A percentile compares a stretch with the other conserved stretches of the same genome.
These are phyloP conservation scores for Rattus norvegicus DNA, from an alignment of 2,113 vertebrate species.

Conservation along the genomic window DNA sequence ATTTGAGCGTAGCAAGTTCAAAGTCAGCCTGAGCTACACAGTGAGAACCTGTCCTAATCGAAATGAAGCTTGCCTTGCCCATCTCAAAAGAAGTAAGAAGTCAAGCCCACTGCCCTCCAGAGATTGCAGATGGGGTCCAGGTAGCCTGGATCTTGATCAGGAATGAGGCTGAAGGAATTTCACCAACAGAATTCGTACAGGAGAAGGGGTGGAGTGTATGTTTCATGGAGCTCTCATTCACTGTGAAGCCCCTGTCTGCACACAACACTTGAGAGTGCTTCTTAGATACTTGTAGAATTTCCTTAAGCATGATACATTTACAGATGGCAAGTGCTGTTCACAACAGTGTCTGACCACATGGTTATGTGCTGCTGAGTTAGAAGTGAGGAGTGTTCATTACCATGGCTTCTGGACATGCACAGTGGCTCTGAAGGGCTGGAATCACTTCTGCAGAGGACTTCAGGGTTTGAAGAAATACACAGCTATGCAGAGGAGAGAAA, in stretches of 20 bases:
- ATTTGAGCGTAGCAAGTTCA: not conserved
- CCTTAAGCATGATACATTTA: not conserved
- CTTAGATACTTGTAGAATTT: not conserved
- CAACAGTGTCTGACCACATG: not conserved
- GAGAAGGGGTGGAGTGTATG: not conserved
- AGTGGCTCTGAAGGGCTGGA: not conserved
- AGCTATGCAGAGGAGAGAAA: constrained; percentile 57
- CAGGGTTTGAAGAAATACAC: constrained; percentile 61
- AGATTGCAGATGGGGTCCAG: not conserved
- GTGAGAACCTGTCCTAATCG: not conserved
- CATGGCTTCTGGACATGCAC: not conserved
- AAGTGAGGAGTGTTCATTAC: constrained; percentile 8
- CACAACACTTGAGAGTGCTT: not conserved
- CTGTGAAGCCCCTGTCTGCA: not conserved
- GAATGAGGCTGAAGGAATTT: not conserved
- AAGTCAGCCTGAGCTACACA: not conserved
- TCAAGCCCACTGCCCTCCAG: not conserved
- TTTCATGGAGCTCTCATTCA: not conserved
- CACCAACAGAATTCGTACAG: not conserved
- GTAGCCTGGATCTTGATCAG: not conserved
- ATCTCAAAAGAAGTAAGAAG: not conserved
- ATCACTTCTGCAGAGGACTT: constrained; percentile 50
- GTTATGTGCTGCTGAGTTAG: not conserved
- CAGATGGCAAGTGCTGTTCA: not conserved
- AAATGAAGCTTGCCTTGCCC: not conserved